Conservation (phyloP, 2,888 invertebrate genomes). For the Ceraclea dissimilis region DNA sequence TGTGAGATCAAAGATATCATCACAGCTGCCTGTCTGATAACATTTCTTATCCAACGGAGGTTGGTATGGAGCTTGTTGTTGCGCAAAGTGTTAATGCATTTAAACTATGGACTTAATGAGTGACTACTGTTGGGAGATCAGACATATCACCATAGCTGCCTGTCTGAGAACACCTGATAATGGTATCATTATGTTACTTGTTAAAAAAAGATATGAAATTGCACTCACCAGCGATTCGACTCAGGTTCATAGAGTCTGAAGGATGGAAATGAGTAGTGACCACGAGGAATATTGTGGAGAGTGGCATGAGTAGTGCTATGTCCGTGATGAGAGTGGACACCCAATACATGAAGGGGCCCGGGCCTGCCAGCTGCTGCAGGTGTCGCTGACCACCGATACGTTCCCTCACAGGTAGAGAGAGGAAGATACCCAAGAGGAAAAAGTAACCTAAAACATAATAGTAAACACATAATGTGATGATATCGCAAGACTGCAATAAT, state of each 20-base stretch:
- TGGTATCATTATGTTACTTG: no score
- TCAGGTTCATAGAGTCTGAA: neutral
- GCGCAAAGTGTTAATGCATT: no score
- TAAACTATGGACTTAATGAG: no score
- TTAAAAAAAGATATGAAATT: no score
- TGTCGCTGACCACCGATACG: conserved; percentile 54
- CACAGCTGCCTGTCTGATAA: no score
- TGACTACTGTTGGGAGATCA: no score
- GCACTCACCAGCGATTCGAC: neutral
- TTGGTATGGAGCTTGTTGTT: no score
- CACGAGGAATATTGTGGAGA: neutral
- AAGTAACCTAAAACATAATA: conserved; percentile 31
- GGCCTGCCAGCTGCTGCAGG: conserved; percentile 60
- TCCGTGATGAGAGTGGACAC: conserved; percentile 44
- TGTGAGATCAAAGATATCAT: no score
- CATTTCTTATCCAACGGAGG: no score
- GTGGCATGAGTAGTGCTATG: neutral
- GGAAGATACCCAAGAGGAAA: conserved; percentile 44
- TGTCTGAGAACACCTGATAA: no score
- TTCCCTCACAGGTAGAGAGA: conserved; percentile 57
- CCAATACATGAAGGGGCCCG: conserved; percentile 57
- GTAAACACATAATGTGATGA: neutral
- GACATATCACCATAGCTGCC: no score
- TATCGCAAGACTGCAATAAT: no score
- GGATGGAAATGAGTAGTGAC: neutral